phyloP scores from a whole-genome alignment of 2,113 vertebrate genomes.

The Austrofundulus limnaeus region DNA sequence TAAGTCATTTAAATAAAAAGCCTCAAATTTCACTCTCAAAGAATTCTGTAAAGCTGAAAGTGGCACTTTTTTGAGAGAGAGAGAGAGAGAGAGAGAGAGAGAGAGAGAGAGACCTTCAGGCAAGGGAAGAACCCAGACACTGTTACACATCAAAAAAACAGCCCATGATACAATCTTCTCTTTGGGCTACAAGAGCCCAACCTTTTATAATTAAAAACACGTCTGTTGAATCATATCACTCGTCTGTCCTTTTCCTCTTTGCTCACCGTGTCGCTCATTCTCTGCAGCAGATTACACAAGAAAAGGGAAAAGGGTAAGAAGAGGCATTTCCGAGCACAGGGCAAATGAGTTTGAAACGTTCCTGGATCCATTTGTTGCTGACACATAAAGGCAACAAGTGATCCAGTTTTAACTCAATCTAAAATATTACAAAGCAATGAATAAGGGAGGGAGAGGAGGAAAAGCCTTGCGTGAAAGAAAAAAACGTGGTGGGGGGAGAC shows the following conservation, averaged over 20 bases:
- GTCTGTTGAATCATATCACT: slow-evolving; percentile 51
- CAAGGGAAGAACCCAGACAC: slow-evolving; percentile 58
- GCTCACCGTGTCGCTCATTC: slow-evolving; percentile 52
- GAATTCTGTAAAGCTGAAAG: background rate
- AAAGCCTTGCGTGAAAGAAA: slow-evolving; percentile 24
- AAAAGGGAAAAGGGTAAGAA: slow-evolving; percentile 9
- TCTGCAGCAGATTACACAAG: slow-evolving; percentile 22
- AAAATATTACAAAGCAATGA: slow-evolving; percentile 40
- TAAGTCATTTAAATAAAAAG: background rate
- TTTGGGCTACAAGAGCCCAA: slow-evolving; percentile 58
- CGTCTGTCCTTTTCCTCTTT: slow-evolving; percentile 38
- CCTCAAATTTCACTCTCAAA: slow-evolving; percentile 1
- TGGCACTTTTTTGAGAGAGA: slow-evolving; percentile 26
- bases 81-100: slow-evolving; percentile 43
- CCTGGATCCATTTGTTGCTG: slow-evolving; percentile 56
- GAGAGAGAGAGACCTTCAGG: slow-evolving; percentile 47
- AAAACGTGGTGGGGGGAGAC: slow-evolving; percentile 1
- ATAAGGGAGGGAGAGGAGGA: slow-evolving; percentile 40
- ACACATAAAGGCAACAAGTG: slow-evolving; percentile 54
- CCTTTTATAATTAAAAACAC: slow-evolving; percentile 71
- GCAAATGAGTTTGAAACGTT: slow-evolving; percentile 10
- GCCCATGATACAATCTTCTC: slow-evolving; percentile 62
- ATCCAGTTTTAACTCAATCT: slow-evolving; percentile 24
- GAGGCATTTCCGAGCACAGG: slow-evolving; percentile 13
- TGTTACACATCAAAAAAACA: slow-evolving; percentile 69